Conservation (phyloP, 2,888 invertebrate genomes). For the Noctua pronuba region DNA sequence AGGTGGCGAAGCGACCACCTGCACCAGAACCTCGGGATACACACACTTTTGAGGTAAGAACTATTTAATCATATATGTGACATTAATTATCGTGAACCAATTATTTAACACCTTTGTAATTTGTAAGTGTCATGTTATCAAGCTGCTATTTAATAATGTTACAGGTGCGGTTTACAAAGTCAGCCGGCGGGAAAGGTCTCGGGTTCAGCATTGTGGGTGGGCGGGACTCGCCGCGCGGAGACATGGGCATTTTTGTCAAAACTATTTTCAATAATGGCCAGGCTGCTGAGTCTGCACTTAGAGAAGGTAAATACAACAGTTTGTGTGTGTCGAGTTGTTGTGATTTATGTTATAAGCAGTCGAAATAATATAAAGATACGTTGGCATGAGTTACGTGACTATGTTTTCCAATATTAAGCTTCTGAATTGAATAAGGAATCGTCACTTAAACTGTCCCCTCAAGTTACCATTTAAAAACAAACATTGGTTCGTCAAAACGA, state of each 20-base stretch:
- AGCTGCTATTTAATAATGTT: conserved; percentile 52
- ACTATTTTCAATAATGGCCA: conserved; percentile 96
- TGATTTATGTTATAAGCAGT: conserved; percentile 13
- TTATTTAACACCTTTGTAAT: conserved; percentile 10
- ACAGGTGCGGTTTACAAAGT: conserved; percentile 93
- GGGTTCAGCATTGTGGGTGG: conserved; percentile 98
- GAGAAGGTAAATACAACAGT: conserved; percentile 90
- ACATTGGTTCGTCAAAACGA: not conserved
- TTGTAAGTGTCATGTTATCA: conserved; percentile 19
- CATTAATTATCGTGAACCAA: not conserved
- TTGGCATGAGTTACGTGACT: not conserved
- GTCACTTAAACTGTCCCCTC: not conserved
- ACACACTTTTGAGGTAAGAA: conserved; percentile 85
- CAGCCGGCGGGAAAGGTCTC: conserved; percentile 95
- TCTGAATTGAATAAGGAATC: not conserved
- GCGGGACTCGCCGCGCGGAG: conserved; percentile 95
- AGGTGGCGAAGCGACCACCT: conserved; percentile 80
- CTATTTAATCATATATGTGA: no score
- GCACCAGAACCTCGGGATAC: conserved; percentile 87
- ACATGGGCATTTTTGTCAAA: conserved; percentile 97
- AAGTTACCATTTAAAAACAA: conserved; percentile 4
- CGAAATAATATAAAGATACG: not conserved
- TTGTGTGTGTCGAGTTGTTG: not conserved
- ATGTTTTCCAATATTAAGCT: no score
- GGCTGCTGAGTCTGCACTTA: conserved; percentile 94